Conservation (phyloP, 2,797 vertebrate genomes). For the Urocyon cinereoargenteus region DNA sequence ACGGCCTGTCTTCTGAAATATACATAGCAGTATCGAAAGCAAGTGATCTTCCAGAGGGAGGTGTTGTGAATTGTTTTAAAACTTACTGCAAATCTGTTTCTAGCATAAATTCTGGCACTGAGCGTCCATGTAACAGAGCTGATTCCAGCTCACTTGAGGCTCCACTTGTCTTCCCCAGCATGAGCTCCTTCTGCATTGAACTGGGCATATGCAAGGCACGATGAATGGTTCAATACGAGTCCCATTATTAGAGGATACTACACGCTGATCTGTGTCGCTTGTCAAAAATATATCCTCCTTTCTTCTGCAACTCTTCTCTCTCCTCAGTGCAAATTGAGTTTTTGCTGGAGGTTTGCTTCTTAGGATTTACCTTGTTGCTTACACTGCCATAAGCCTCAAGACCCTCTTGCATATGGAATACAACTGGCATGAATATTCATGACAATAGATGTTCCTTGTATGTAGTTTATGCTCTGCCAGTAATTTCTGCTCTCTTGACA, state of each 20-base stretch:
- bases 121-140: neutral
- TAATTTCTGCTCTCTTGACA: conserved; percentile 79
- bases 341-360: conserved; percentile 55
- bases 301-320: conserved; percentile 16
- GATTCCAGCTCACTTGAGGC: neutral
- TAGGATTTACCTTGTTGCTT: conserved; percentile 54
- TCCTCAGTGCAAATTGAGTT: conserved; percentile 11
- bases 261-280: neutral
- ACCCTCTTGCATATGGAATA: conserved; percentile 64
- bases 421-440: conserved; percentile 85
- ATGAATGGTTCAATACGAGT: neutral
- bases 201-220: neutral
- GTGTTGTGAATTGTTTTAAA: neutral
- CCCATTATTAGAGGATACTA: neutral
- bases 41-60: conserved; percentile 5
- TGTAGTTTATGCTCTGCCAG: conserved; percentile 71
- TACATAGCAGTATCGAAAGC: neutral
- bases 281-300: neutral
- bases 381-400: conserved; percentile 63
- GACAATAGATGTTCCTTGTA: conserved; percentile 67
- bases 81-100: neutral
- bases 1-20: neutral
- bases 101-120: neutral
- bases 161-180: neutral
- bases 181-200: neutral